Evolutionary conservation across 37 sponge, comb jelly and placozoan species (phyloP), one percentile per base, ranked within the genome.

Genomic region (Halichondria panicea): DNA sequence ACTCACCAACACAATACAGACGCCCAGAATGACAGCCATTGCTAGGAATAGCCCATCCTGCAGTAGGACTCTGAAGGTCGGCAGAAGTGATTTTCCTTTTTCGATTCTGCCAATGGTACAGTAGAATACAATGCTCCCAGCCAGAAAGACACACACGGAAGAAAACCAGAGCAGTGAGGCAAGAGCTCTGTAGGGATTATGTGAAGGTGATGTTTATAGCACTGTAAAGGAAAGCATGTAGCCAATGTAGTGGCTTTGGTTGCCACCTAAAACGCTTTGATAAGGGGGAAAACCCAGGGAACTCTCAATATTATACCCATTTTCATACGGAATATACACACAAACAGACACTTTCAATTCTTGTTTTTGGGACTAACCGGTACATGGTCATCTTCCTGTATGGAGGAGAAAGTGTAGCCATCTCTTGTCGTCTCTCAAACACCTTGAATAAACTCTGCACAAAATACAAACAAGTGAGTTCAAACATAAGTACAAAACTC

Each of bases 41-140:
- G 83, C 39, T 4, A 91, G 46, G 39, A 91, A 79, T n/a, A 87
- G 66, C 22, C 78, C 74, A 43, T 91, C 92, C 27, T 78, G 71
- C 12, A 82, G 46, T 2, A 79, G 43, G 50, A 86, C 82, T 25
- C 92, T 56, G 19, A 82, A 32, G 18, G 44, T 45, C 4, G 68
- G 67, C 50, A 79, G 30, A n/a, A 65, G 36, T 5, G 25, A 46
- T 19, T 72, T 43, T 36, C 62, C 24, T 71, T 30, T 40, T 2
- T 28, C 27, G 31, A 28, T 2, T 2, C 15, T 39, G 11, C 55
- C 19, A 13, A 90, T 72, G 27, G 73, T 28, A 21, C 86, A 50
- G 28, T 86, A 64, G 61, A 91, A 86, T 1, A 63, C 43, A 2
- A 83, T 59, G 46, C 75, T 91, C 8, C 77, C 64, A 1, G 76